Base-by-base conservation (phyloP, 1,140 invertebrate species). In the Aethina tumida region DNA sequence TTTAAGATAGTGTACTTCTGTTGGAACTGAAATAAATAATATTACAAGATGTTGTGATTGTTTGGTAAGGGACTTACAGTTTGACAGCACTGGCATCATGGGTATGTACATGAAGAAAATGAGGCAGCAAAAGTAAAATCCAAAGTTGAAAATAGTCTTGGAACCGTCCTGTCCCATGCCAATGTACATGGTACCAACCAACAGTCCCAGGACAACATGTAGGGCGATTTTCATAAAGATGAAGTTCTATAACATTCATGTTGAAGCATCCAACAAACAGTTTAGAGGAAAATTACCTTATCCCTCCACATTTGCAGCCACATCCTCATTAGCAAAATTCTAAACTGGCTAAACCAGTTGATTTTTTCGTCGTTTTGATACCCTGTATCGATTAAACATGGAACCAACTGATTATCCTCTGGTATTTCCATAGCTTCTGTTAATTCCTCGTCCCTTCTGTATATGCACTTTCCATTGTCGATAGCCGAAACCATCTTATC, bases 1-100 rank as follows among this genome's bases (percentile, higher is more conserved):
- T 47, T 88, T 86, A 43, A 96, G 67, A 3, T 92, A 69, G 31
- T 79, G 75, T 32, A 93, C 82, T 67, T 96, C 89, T 14, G 76
- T 70, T 1, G 91, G 90, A 76, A 92, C 90, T 95, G 62, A 18
- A 75, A 73, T 57, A 47, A 51, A 41, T 44, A 50, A 46, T 38
- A 29, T 33, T n/a, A n/a, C n/a, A n/a, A n/a, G n/a, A n/a, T n/a
- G n/a, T n/a, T n/a, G n/a, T n/a, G n/a, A n/a, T n/a, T n/a, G n/a
- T n/a, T n/a, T n/a, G n/a, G n/a, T n/a, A n/a, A n/a, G n/a, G 15
- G 30, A 45, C 41, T 77, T 70, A 88, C 84, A 86, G 46, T 80
- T 69, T 43, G 85, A 60, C 22, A 88, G 59, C 19, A 84, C 70
- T 2, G 84, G 83, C 63, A 85, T 71, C 77, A 88, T 79, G 0